A percentile compares a stretch with the other conserved stretches of the same genome.
phyloP scores from a whole-genome alignment of 1,140 invertebrate genomes.

The Heliconius hewitsoni region DNA sequence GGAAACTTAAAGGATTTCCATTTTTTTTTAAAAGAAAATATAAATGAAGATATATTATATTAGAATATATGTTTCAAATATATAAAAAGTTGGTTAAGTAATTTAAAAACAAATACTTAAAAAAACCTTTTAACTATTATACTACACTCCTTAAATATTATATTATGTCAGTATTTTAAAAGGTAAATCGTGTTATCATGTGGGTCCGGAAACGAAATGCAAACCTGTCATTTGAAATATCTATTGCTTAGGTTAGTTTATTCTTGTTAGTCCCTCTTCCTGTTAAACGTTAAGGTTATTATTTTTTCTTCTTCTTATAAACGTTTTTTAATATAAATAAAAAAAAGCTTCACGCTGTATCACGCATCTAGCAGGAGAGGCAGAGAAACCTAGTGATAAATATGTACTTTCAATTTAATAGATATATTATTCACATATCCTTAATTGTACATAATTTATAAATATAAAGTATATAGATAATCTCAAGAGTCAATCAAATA shows the following conservation, averaged over 20 bases:
- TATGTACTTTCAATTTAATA: too few species aligned
- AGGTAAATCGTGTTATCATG: slow-evolving; percentile 36
- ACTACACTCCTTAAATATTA: background rate
- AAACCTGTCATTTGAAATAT: slow-evolving; percentile 1
- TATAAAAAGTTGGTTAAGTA: too few species aligned
- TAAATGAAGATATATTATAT: background rate
- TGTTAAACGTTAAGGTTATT: background rate
- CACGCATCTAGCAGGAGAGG: too few species aligned
- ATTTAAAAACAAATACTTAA: background rate
- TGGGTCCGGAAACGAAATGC: slow-evolving; percentile 40
- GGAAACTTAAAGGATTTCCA: background rate
- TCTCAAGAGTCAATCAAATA: too few species aligned
- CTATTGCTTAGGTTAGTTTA: background rate
- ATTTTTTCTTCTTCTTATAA: background rate
- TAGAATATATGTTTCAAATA: too few species aligned
- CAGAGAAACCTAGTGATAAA: too few species aligned
- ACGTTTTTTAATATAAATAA: too few species aligned
- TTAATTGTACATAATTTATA: too few species aligned
- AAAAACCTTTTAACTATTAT: background rate
- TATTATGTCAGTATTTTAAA: background rate
- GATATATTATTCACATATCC: too few species aligned
- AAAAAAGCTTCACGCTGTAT: too few species aligned
- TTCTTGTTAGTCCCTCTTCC: slow-evolving; percentile 2
- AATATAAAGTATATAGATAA: too few species aligned
- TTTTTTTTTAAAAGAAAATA: background rate